Conservation (phyloP, 2,113 vertebrate genomes). For the Ammodramus savannarum region DNA sequence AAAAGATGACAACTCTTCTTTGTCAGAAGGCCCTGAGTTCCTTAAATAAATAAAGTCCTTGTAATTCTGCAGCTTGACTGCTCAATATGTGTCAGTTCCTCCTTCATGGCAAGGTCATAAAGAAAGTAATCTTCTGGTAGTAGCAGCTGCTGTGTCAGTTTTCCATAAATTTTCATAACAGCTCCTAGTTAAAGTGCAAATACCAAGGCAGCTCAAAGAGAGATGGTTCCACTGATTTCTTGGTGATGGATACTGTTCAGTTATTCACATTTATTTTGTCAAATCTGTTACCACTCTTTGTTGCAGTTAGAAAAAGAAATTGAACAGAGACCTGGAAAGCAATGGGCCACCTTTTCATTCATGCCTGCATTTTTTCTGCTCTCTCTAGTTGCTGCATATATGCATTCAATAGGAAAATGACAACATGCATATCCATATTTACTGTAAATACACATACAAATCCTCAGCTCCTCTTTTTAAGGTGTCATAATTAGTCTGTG, state of each 20-base stretch:
- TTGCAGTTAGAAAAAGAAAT: background rate
- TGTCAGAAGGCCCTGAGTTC: background rate
- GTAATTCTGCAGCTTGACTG: constrained; percentile 7
- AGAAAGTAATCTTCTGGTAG: constrained; percentile 14
- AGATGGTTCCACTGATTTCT: background rate
- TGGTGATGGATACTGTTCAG: background rate
- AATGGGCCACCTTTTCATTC: background rate
- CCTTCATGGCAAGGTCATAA: constrained; percentile 35
- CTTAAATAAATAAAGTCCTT: background rate
- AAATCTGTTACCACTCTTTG: background rate
- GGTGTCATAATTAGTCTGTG: background rate
- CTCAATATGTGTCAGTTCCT: constrained; percentile 24
- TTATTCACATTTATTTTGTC: background rate
- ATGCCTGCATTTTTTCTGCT: background rate
- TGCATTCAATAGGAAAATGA: background rate
- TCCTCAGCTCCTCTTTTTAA: background rate
- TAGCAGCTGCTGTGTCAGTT: constrained; percentile 32
- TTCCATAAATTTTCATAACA: constrained; percentile 30
- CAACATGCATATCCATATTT: background rate
- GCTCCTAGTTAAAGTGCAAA: background rate
- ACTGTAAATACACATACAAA: background rate
- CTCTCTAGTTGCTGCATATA: background rate
- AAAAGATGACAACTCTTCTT: background rate
- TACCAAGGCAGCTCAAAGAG: background rate
- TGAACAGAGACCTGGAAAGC: background rate